These are phyloP conservation scores for Thaleichthys pacificus DNA, from an alignment of 2,797 vertebrate genomes.

Conservation along the genomic window DNA sequence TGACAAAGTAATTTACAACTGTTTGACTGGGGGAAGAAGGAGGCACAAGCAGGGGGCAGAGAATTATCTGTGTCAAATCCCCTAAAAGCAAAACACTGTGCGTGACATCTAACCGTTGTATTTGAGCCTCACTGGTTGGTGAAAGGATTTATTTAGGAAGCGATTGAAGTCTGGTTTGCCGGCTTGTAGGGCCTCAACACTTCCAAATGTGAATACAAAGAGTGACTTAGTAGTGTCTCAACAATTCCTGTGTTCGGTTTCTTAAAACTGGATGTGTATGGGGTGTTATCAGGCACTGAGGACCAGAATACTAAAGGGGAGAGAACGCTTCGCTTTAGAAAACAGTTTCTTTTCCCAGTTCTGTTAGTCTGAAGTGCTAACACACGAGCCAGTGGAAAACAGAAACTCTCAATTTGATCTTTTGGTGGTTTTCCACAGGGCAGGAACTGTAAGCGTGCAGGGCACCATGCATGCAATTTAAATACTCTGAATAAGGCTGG, in stretches of 20 bases:
- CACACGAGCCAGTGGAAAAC: background rate
- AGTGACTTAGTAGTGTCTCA: too few relatives aligned
- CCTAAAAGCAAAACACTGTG: conserved; percentile 2
- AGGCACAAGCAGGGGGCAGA: background rate
- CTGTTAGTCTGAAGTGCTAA: background rate
- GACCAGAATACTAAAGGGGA: conserved; percentile 3
- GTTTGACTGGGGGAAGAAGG: background rate
- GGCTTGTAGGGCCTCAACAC: too few relatives aligned
- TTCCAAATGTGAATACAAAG: too few relatives aligned
- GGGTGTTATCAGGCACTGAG: background rate
- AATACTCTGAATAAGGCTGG: background rate
- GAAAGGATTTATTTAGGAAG: background rate
- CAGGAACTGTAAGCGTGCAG: background rate
- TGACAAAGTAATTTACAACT: background rate
- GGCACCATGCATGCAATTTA: background rate
- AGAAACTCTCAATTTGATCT: background rate
- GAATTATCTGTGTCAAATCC: conserved; percentile 12
- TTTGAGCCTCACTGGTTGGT: background rate
- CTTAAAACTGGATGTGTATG: background rate
- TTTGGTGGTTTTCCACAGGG: background rate
- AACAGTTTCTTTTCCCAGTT: background rate
- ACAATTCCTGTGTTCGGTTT: too few relatives aligned
- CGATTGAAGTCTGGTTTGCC: background rate
- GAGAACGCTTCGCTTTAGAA: too few relatives aligned
- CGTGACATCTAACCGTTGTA: conserved; percentile 23